Evolutionary conservation across 2,888 invertebrate species (phyloP), one percentile per base, ranked within the genome.

Genomic region (Drosophila mimetica): DNA sequence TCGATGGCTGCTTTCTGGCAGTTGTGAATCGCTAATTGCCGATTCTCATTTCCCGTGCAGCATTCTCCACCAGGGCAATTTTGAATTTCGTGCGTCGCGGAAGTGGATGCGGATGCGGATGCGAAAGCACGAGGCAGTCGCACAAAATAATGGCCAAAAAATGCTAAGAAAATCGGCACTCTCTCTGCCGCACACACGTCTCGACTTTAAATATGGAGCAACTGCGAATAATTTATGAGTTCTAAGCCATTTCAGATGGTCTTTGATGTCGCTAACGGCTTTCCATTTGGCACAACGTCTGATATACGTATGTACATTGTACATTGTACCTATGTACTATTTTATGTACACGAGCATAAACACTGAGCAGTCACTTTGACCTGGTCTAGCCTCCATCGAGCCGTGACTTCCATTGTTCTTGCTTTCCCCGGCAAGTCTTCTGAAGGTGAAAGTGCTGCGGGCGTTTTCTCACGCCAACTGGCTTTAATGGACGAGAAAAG

Each of bases 261-360:
- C 64, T 64, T 64, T 65, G 64, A 64, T 63, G 52, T 64, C 30
- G 2, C 42, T 30, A 44, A 42, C 64, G 34, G 63, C 63, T 22
- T 14, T 39, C 32, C 55, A 6, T 18, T 16, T 11, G 25, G n/a
- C 18, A 32, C 13, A 30, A 11, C 32, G 8, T 5, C 47, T 18
- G 13, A 32, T n/a, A 3, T 18, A 16, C 25, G 36, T 16, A 28
- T 28, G 13, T 37, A 16, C 20, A 25, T 22, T 22, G n/a, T n/a
- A n/a, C 25, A 25, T 25, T 25, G 25, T 25, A 25, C 25, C 25
- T 7, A 25, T 2, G 13, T 22, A 42, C n/a, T 48, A 36, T 36
- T 13, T 8, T 6, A 37, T 37, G 16, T 37, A 16, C 20, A 58
- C 13, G 51, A 22, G 32, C 36, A 44, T 13, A 44, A 37, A 55